Percentiles rank a stretch among this genome's conserved stretches.
These are phyloP conservation scores for Creontiades dilutus DNA, from an alignment of 2,888 invertebrate genomes.

Conservation along the genomic window DNA sequence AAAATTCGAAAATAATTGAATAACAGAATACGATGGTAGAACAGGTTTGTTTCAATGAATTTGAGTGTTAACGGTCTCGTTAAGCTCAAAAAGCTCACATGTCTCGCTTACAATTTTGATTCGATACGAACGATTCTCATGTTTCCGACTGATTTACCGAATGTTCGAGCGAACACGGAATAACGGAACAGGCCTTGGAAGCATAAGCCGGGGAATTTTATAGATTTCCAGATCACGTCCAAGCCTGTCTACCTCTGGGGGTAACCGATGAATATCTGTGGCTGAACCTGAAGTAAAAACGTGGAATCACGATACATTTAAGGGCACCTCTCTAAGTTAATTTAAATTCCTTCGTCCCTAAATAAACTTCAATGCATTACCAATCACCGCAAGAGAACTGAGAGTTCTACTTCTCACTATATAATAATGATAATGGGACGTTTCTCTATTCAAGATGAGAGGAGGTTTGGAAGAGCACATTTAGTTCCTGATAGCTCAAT, in stretches of 20 bases:
- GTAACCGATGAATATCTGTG: conserved; percentile 18
- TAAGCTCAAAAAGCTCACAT: too few relatives aligned
- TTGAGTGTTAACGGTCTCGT: too few relatives aligned
- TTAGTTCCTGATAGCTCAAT: too few relatives aligned
- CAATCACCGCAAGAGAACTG: not conserved
- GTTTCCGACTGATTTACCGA: not conserved
- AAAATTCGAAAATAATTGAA: too few relatives aligned
- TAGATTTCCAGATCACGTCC: conserved; percentile 48
- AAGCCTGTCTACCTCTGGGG: conserved; percentile 50
- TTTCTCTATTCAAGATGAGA: too few relatives aligned
- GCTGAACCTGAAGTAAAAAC: conserved; percentile 48
- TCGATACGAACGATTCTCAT: not conserved
- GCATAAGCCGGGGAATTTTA: not conserved
- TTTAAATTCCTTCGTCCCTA: not conserved
- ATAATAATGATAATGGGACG: too few relatives aligned
- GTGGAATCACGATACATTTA: conserved; percentile 48
- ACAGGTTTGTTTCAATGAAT: too few relatives aligned
- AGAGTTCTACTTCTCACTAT: too few relatives aligned
- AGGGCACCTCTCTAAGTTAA: not conserved
- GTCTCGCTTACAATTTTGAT: conserved; percentile 33
- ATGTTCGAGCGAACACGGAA: not conserved
- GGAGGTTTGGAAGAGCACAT: too few relatives aligned
- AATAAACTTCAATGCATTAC: not conserved
- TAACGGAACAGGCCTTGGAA: not conserved
- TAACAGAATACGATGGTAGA: conserved; percentile 34